phyloP scores from a whole-genome alignment of 2,797 vertebrate genomes.

The Enteromius anoplus region DNA sequence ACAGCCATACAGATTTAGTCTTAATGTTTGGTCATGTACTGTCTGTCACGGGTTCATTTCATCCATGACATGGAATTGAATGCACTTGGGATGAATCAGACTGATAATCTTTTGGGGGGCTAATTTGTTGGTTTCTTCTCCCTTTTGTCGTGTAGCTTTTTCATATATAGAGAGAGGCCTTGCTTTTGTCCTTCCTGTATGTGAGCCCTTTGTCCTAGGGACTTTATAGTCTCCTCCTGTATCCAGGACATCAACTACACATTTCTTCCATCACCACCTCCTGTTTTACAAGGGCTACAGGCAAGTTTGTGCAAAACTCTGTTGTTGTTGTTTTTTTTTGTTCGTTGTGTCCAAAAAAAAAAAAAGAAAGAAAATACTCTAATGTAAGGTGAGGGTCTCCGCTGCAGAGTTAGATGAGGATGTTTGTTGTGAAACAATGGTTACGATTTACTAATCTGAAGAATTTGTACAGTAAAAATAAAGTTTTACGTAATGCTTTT shows the following conservation, averaged over 20 bases:
- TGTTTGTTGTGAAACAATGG: slow-evolving; percentile 73
- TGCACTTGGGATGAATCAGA: slow-evolving; percentile 22
- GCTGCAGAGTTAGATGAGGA: slow-evolving; percentile 62
- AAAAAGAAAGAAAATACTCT: slow-evolving; percentile 48
- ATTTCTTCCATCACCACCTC: slow-evolving; percentile 30
- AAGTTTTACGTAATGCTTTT: slow-evolving; percentile 79
- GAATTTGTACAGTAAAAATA: slow-evolving; percentile 87
- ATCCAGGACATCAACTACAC: slow-evolving; percentile 29
- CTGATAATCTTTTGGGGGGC: background rate
- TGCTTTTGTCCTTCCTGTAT: slow-evolving; percentile 46
- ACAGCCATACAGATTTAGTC: background rate
- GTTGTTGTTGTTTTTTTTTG: too few species aligned
- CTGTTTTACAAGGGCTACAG: slow-evolving; percentile 74
- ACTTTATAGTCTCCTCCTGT: slow-evolving; percentile 25
- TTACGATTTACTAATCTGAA: slow-evolving; percentile 84
- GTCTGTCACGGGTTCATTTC: slow-evolving; percentile 9
- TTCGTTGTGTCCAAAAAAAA: slow-evolving; percentile 53
- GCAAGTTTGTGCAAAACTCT: slow-evolving; percentile 78
- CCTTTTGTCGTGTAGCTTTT: slow-evolving; percentile 13
- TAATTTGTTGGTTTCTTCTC: slow-evolving; percentile 26
- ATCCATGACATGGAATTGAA: slow-evolving; percentile 16
- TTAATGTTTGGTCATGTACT: background rate
- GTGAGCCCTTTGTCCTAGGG: slow-evolving; percentile 37
- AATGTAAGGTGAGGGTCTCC: slow-evolving; percentile 60
- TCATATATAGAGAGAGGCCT: slow-evolving; percentile 25